These are phyloP conservation scores for Hypothenemus hampei DNA, from an alignment of 1,140 invertebrate species.

Conservation along the genomic window DNA sequence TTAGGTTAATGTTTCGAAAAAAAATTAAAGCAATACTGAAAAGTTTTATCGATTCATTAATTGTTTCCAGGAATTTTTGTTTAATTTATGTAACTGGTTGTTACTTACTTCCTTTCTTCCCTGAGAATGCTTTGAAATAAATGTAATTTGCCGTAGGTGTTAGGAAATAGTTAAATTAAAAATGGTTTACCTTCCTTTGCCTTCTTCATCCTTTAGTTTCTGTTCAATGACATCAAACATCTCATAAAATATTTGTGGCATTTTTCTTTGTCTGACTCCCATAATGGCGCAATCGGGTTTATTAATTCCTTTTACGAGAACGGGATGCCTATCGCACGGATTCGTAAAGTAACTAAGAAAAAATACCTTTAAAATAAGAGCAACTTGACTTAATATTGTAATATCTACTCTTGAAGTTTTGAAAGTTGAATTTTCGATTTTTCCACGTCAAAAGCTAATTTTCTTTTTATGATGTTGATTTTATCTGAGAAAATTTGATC, in stretches of 20 bases:
- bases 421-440: conserved; percentile 62
- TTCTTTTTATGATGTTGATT: conserved; percentile 52
- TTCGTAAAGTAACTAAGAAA: conserved; percentile 58
- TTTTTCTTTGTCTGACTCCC: conserved; percentile 54
- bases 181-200: conserved; percentile 48
- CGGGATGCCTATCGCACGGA: conserved; percentile 49
- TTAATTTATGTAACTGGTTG: no score
- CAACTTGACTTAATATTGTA: no score
- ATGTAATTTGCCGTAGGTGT: no score
- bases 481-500: conserved; percentile 54
- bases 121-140: no score
- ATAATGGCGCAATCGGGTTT: conserved; percentile 51
- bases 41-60: no score
- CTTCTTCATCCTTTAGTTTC: conserved; percentile 51
- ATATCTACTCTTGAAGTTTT: conserved; percentile 58
- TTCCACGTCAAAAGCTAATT: conserved; percentile 58
- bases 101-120: no score
- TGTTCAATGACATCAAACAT: conserved; percentile 53
- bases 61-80: no score
- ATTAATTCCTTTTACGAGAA: conserved; percentile 47
- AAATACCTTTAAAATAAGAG: neutral
- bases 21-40: no score
- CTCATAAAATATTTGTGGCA: conserved; percentile 53
- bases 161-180: neutral
- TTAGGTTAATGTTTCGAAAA: no score